Evolutionary conservation across 2,797 vertebrate genomes (phyloP).

Genomic region (Myotis daubentonii): DNA sequence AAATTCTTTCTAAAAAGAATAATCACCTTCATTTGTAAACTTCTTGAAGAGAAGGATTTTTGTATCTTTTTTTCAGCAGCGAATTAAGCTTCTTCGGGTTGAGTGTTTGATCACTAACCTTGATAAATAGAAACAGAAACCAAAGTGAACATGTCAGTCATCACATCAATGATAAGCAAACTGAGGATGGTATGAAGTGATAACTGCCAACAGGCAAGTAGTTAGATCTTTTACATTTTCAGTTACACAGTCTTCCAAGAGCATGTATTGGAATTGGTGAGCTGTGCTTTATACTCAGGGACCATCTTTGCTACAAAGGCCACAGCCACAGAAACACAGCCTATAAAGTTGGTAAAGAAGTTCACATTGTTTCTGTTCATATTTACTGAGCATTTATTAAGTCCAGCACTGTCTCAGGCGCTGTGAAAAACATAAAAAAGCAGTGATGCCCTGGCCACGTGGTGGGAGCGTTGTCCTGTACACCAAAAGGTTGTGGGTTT

Average conservation of each 20-base stretch:
- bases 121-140: neutral
- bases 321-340: neutral
- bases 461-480: too few species aligned
- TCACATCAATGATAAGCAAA: neutral
- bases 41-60: neutral
- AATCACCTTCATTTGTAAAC: neutral
- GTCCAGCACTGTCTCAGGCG: too few species aligned
- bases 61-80: neutral
- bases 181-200: neutral
- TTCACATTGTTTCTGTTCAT: neutral
- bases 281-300: fast-evolving
- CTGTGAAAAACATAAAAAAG: neutral
- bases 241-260: neutral
- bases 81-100: neutral
- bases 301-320: neutral
- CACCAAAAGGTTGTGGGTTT: too few species aligned
- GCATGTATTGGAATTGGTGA: neutral
- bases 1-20: neutral
- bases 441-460: too few species aligned
- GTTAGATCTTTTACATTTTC: neutral
- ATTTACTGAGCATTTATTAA: neutral
- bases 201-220: neutral
- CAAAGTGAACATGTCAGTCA: neutral
- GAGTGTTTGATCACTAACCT: neutral
- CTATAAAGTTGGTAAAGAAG: neutral